phyloP scores from a whole-genome alignment of 2,888 invertebrate genomes.

The Drosophila helvetica region DNA sequence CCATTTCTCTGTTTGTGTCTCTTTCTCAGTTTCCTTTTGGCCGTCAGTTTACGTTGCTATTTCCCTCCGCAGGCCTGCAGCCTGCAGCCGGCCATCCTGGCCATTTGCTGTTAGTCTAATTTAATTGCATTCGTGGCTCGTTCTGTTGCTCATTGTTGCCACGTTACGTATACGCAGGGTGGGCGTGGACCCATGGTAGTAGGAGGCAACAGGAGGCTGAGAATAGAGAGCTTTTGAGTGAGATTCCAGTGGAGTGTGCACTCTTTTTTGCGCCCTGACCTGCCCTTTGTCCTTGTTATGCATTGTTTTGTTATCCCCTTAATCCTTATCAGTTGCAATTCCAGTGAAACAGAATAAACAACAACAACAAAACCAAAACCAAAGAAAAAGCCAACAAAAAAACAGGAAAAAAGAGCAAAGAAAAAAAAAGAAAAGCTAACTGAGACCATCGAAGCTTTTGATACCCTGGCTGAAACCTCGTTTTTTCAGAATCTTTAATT shows the following conservation, averaged over 20 bases:
- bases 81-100: conserved; percentile 12
- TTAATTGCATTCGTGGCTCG: conserved; percentile 55
- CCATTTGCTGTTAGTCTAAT: conserved; percentile 44
- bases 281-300: conserved; percentile 33
- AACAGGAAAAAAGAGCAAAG: neutral
- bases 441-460: neutral
- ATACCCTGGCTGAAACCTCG: neutral
- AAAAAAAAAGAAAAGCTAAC: neutral
- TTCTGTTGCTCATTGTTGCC: conserved; percentile 29
- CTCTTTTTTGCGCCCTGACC: conserved; percentile 32
- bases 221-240: neutral
- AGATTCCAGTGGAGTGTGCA: conserved; percentile 33
- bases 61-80: neutral
- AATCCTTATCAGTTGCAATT: conserved; percentile 65
- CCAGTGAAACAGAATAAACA: conserved; percentile 10
- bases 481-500: too few species aligned
- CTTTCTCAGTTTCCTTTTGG: conserved; percentile 24
- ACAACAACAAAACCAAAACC: conserved; percentile 4
- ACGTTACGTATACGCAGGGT: conserved; percentile 46
- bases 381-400: neutral
- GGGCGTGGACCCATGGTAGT: neutral
- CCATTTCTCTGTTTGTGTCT: conserved; percentile 1
- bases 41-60: conserved; percentile 34
- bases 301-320: conserved; percentile 52
- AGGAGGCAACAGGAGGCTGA: conserved; percentile 10